These are phyloP conservation scores for Carcinoscorpius rotundicauda DNA, from an alignment of 1,140 invertebrate species.

Conservation along the genomic window DNA sequence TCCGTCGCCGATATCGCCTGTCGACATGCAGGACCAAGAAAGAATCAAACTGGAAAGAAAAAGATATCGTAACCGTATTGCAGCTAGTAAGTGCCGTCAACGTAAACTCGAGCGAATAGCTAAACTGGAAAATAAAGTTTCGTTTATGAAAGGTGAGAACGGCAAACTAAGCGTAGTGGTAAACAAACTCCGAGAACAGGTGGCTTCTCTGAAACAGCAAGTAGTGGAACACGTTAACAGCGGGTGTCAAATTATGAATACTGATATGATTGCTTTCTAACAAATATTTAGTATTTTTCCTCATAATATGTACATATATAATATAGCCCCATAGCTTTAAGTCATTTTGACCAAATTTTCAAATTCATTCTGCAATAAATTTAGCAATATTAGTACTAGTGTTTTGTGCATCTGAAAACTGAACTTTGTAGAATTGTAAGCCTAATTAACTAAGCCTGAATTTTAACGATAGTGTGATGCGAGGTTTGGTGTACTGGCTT, in stretches of 20 bases:
- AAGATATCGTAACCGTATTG: conserved; percentile 82
- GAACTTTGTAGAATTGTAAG: too few relatives aligned
- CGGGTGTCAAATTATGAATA: conserved; percentile 61
- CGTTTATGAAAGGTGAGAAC: conserved; percentile 81
- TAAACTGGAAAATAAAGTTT: conserved; percentile 86
- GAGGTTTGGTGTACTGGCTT: too few relatives aligned
- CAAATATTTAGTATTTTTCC: too few relatives aligned
- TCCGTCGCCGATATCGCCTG: conserved; percentile 58
- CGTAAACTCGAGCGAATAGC: conserved; percentile 91
- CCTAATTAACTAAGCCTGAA: too few relatives aligned
- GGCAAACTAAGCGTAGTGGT: conserved; percentile 64
- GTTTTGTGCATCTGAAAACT: too few relatives aligned
- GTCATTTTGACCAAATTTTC: too few relatives aligned
- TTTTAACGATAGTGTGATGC: too few relatives aligned
- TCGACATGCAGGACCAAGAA: conserved; percentile 93
- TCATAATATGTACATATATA: too few relatives aligned
- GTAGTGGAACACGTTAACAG: conserved; percentile 84
- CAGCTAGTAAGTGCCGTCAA: conserved; percentile 88
- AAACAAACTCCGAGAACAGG: conserved; percentile 78
- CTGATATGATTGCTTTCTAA: not conserved
- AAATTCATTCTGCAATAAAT: too few relatives aligned
- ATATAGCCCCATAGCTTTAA: too few relatives aligned
- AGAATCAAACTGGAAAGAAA: conserved; percentile 91
- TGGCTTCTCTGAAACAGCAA: conserved; percentile 82
- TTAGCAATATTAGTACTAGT: too few relatives aligned